Base-by-base conservation (phyloP, 2,888 invertebrate genomes). In the Petrolisthes cinctipes region DNA sequence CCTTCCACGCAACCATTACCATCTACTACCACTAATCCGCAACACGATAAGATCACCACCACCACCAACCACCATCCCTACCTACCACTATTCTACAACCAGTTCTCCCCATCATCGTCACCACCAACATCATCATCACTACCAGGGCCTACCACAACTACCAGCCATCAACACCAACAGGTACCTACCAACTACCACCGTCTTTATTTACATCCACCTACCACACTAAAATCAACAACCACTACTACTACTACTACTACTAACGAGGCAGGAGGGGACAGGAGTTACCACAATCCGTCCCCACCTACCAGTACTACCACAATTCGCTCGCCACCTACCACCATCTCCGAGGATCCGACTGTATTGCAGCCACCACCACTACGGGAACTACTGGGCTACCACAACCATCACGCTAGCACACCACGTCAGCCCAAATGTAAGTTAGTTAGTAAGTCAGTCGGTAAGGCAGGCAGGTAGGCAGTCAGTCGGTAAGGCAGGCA, bases 321-420 rank as follows among this genome's bases (percentile, higher is more conserved):
- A 9, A 53, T 56, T n/a, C 73, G n/a, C n/a, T 73, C 83, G 9
- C 23, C 80, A 9, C 85, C 81, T 54, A 86, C 86, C 61, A 73
- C 86, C 7, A 54, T 86, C 73, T 68, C 81, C 6, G 86, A 81
- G 73, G 86, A 86, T n/a, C 86, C 86, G 4, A 81, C 86, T 4
- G 86, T 86, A 17, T 53, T 86, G 5, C 86, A 81, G 23, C 57
- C 86, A 20, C 86, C 86, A 17, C 86, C 71, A 6, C 71, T 75
- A 17, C 57, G 81, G 73, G 37, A 2, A 37, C 37, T 37, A 37
- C 57, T 86, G 37, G 17, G 54, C n/a, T 66, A 66, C 53, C 75
- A 76, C 78, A 84, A 56, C 53, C 14, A 78, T 66, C 84, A 9
- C 78, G 66, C 37, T 37, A 37, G 37, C 2, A 37, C 9, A 61